Percentiles rank a stretch among this genome's conserved stretches.
phyloP scores from a whole-genome alignment of 2,797 vertebrate genomes.

The Sparidentex hasta region DNA sequence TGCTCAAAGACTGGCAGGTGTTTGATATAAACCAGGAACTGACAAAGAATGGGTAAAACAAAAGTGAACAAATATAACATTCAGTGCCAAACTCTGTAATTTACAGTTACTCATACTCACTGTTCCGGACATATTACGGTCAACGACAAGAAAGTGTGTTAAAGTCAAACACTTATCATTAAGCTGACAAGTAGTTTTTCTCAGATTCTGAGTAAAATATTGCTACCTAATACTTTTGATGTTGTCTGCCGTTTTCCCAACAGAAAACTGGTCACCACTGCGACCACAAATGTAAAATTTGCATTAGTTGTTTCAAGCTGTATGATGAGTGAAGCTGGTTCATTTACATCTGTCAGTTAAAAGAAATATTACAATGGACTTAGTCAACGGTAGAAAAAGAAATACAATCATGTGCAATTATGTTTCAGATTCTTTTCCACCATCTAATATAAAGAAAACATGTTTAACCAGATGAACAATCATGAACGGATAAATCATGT shows the following conservation, averaged over 20 bases:
- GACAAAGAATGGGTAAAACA: neutral
- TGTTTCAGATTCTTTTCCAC: neutral
- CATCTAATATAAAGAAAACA: neutral
- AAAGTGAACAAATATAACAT: neutral
- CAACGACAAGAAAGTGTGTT: neutral
- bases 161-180: neutral
- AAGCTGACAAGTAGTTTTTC: neutral
- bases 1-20: neutral
- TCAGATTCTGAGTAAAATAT: neutral
- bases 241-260: neutral
- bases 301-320: neutral
- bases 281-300: neutral
- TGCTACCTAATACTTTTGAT: neutral
- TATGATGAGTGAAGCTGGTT: neutral
- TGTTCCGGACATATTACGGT: neutral
- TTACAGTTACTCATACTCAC: neutral
- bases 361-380: neutral
- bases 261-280: neutral
- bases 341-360: neutral
- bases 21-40: neutral
- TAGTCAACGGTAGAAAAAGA: neutral
- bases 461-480: neutral
- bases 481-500: too few relatives aligned
- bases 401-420: neutral
- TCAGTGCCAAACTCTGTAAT: neutral